Conservation (phyloP, 2,113 vertebrate genomes). For the Gulo gulo region DNA sequence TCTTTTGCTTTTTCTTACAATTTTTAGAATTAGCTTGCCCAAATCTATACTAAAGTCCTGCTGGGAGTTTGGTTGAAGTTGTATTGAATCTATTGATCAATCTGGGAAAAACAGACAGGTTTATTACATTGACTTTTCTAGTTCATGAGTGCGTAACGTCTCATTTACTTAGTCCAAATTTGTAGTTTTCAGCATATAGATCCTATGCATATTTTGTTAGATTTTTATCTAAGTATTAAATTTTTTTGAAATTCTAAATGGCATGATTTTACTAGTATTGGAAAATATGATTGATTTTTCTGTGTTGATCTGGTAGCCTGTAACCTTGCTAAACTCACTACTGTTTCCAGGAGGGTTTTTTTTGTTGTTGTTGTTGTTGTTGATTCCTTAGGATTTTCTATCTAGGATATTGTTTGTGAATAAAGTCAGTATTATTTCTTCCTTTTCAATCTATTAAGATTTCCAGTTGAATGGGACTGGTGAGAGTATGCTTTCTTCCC, state of each 20-base stretch:
- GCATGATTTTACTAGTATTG: neutral
- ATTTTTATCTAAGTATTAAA: neutral
- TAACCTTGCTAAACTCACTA: neutral
- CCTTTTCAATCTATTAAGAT: neutral
- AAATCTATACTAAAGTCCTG: neutral
- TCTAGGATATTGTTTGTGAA: neutral
- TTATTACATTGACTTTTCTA: neutral
- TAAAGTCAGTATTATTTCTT: neutral
- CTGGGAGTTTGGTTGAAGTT: neutral
- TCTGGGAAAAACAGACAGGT: neutral
- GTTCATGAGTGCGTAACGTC: neutral
- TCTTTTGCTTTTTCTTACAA: neutral
- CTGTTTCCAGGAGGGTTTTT: neutral
- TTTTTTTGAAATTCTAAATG: neutral
- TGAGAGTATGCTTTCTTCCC: neutral
- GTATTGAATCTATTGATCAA: neutral
- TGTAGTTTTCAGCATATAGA: neutral
- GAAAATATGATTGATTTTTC: neutral
- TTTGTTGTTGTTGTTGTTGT: neutral
- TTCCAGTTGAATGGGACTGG: neutral
- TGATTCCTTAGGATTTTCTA: neutral
- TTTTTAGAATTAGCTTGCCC: neutral
- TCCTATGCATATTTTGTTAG: neutral
- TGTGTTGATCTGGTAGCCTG: neutral
- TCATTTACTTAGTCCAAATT: neutral